Percentiles rank a stretch among this genome's conserved stretches.
Evolutionary conservation across 2,888 invertebrate species (phyloP).

Genomic region (Andrena minutula): DNA sequence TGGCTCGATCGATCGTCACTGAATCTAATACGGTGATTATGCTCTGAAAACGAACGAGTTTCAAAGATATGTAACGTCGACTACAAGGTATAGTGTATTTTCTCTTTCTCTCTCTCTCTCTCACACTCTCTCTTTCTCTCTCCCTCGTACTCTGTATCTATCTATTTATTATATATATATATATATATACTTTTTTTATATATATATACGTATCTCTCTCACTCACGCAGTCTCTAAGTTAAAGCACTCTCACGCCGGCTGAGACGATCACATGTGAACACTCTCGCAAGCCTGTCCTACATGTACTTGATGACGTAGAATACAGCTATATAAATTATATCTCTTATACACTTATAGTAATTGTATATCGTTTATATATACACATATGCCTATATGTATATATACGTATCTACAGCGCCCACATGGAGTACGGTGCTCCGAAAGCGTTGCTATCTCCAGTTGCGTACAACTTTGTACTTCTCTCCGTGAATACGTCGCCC

Average conservation of each 20-base stretch:
- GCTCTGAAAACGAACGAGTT: conserved; percentile 56
- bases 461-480: conserved; percentile 7
- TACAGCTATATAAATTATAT: conserved; percentile 75
- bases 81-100: conserved; percentile 66
- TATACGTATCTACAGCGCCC: conserved; percentile 62
- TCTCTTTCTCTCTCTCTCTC: conserved; percentile 38
- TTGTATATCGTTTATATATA: conserved; percentile 68
- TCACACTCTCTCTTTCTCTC: conserved; percentile 46
- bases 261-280: conserved; percentile 69
- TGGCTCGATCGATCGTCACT: conserved; percentile 11
- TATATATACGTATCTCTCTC: conserved; percentile 46
- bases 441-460: neutral
- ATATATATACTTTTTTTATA: conserved; percentile 41
- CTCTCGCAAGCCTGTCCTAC: conserved; percentile 70
- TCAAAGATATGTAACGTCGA: conserved; percentile 75
- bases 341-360: conserved; percentile 71
- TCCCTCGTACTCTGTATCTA: conserved; percentile 36
- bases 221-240: conserved; percentile 64
- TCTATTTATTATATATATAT: conserved; percentile 44
- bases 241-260: conserved; percentile 70
- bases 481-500: neutral
- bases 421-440: neutral
- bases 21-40: conserved; percentile 26
- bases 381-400: conserved; percentile 60
- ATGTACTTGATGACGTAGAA: conserved; percentile 70